Evolutionary conservation across 2,113 vertebrate species (phyloP).

Genomic region (Pterophyllum scalare): DNA sequence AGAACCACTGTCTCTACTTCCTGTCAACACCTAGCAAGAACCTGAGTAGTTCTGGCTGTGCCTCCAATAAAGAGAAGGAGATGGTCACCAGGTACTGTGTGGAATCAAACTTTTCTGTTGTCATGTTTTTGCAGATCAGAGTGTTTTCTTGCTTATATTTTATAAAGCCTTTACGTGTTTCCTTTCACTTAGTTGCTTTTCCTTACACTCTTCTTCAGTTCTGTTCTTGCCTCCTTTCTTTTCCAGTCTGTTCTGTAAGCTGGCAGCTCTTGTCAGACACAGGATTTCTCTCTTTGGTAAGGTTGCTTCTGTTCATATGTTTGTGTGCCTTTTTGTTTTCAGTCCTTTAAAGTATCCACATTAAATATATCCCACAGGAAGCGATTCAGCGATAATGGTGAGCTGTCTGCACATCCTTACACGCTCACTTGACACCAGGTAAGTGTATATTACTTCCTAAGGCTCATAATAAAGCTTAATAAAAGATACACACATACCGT

Average conservation of each 20-base stretch:
- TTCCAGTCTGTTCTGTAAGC: conserved; percentile 96
- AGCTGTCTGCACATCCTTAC: conserved; percentile 96
- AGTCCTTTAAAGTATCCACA: background rate
- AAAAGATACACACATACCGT: background rate
- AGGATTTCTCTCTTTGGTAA: conserved; percentile 99
- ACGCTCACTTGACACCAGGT: conserved; percentile 92
- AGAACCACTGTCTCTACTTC: conserved; percentile 96
- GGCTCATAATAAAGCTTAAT: background rate
- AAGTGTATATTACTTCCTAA: background rate
- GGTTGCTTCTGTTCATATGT: conserved; percentile 51
- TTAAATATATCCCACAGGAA: conserved; percentile 82
- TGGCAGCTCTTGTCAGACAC: conserved; percentile 98
- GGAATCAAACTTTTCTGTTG: too few species aligned
- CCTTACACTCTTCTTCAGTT: conserved; percentile 28
- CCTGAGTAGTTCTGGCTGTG: conserved; percentile 93
- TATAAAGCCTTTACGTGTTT: conserved; percentile 2
- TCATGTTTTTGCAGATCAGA: background rate
- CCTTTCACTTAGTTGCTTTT: background rate
- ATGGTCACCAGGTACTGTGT: conserved; percentile 92
- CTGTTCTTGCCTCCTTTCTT: conserved; percentile 62
- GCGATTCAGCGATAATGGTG: conserved; percentile 94
- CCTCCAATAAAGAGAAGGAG: conserved; percentile 98
- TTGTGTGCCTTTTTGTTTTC: background rate
- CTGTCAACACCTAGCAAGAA: conserved; percentile 92
- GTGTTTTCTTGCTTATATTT: background rate